Percentiles rank a stretch among this genome's conserved stretches.
These are phyloP conservation scores for Acanthacorydalis orientalis DNA, from an alignment of 2,888 invertebrate genomes.

Conservation along the genomic window DNA sequence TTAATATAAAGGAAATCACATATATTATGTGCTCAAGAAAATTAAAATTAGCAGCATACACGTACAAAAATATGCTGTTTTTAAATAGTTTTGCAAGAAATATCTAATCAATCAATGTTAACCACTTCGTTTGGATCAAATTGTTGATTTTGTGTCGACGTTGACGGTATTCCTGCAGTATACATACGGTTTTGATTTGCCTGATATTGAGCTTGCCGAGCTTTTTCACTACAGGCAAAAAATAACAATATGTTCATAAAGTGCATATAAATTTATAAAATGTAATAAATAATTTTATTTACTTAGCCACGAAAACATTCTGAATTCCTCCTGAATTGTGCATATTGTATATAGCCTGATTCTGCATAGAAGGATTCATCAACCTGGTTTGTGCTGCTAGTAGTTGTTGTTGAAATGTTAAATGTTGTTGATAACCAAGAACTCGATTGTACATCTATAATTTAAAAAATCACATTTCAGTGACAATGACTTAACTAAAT, in stretches of 20 bases:
- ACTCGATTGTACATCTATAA: background rate
- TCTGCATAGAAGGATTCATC: background rate
- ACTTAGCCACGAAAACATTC: too few species aligned
- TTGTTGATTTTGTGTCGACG: background rate
- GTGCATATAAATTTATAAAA: too few species aligned
- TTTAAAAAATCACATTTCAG: background rate
- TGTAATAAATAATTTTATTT: too few species aligned
- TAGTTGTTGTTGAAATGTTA: background rate
- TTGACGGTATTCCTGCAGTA: background rate
- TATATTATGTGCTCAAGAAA: too few species aligned
- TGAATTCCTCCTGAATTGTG: too few species aligned
- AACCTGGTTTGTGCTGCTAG: background rate
- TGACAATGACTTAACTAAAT: too few species aligned
- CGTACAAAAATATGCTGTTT: too few species aligned
- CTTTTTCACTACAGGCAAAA: background rate
- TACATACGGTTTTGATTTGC: background rate
- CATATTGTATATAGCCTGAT: too few species aligned
- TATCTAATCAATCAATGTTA: background rate
- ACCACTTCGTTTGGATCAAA: slow-evolving; percentile 1
- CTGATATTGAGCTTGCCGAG: background rate
- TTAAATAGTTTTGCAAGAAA: too few species aligned
- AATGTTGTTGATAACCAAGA: background rate
- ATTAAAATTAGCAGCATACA: too few species aligned
- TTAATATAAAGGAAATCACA: too few species aligned
- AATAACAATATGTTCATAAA: background rate